Percentiles rank a stretch among this genome's conserved stretches.
phyloP scores from a whole-genome alignment of 2,113 vertebrate species.

The Bubo scandiacus region DNA sequence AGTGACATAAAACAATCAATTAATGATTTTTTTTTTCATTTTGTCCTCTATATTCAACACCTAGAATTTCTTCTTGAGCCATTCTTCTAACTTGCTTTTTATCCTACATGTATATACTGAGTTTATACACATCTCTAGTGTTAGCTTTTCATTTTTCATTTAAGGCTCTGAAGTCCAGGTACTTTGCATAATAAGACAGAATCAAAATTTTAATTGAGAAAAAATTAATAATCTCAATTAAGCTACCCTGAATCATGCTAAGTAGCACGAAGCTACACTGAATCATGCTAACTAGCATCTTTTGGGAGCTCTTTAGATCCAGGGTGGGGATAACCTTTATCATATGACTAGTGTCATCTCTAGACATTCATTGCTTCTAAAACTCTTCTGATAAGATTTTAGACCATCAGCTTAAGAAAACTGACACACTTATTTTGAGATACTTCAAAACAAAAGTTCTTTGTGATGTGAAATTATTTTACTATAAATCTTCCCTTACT shows the following conservation, averaged over 20 bases:
- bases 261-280: not conserved
- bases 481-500: not conserved
- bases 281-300: not conserved
- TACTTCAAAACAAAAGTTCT: not conserved
- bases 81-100: not conserved
- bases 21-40: not conserved
- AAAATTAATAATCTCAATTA: not conserved
- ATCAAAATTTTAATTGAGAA: not conserved
- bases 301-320: not conserved
- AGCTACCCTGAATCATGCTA: not conserved
- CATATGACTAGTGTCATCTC: not conserved
- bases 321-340: not conserved
- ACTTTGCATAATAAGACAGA: not conserved
- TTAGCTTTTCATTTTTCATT: not conserved
- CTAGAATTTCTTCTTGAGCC: not conserved
- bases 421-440: not conserved
- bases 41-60: not conserved
- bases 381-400: not conserved
- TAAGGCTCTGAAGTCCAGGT: not conserved
- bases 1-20: not conserved
- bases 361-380: not conserved
- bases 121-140: rapidly evolving
- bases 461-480: not conserved
- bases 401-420: not conserved
- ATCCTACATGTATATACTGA: not conserved